phyloP scores from a whole-genome alignment of 2,113 vertebrate genomes.

The Colaptes auratus region DNA sequence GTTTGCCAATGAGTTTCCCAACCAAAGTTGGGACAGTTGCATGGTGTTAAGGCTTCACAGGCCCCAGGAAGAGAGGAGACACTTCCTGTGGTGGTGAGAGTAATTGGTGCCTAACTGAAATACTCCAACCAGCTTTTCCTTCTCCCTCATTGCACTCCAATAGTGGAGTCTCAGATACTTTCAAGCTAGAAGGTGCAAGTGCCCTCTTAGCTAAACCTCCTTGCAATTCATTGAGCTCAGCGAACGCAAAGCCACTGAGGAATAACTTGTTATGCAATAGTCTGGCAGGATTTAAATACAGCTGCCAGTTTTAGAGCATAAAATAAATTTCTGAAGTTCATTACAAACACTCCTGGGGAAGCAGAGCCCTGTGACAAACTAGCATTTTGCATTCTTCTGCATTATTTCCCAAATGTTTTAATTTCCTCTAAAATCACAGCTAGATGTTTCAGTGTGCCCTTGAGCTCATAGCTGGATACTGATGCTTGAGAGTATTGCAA shows the following conservation, averaged over 20 bases:
- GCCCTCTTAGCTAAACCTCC: background rate
- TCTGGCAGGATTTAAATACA: slow-evolving; percentile 15
- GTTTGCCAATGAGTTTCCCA: background rate
- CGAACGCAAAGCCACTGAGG: background rate
- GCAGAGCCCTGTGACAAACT: background rate
- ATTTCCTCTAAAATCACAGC: background rate
- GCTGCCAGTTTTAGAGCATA: slow-evolving; percentile 12
- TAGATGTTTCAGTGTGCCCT: background rate
- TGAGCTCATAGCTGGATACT: background rate
- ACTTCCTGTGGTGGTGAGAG: background rate
- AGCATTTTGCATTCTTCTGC: background rate
- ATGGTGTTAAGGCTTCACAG: background rate
- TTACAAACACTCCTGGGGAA: background rate
- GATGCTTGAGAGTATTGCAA: background rate
- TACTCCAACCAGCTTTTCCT: background rate
- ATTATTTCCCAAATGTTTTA: background rate
- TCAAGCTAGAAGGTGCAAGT: background rate
- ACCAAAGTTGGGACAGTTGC: background rate
- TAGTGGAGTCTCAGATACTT: background rate
- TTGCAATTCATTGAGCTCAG: background rate
- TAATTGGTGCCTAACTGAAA: background rate
- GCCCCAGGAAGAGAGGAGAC: background rate
- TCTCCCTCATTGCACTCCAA: background rate
- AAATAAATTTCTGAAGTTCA: background rate
- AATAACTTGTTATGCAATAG: slow-evolving; percentile 9